Conservation (phyloP, 2,113 vertebrate genomes). For the Emydura subglobosa region DNA sequence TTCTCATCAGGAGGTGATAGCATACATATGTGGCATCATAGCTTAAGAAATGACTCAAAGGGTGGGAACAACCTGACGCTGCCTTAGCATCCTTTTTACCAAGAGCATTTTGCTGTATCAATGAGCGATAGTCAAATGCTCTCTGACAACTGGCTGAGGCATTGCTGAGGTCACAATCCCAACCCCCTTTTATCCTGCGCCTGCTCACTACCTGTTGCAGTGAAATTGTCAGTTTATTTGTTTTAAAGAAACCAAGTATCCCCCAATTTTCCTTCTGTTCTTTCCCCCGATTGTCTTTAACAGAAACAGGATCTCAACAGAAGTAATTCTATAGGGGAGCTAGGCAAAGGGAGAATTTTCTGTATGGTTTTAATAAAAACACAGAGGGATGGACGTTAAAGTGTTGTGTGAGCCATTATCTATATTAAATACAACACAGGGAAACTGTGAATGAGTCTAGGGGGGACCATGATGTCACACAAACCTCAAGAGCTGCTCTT, state of each 20-base stretch:
- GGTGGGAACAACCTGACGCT: neutral
- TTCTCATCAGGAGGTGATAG: neutral
- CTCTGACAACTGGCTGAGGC: neutral
- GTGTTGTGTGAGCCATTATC: slow-evolving; percentile 76
- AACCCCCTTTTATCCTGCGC: neutral
- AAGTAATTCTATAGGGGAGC: slow-evolving; percentile 68
- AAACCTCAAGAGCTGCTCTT: slow-evolving; percentile 45
- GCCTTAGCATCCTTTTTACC: neutral
- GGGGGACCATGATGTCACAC: slow-evolving; percentile 65
- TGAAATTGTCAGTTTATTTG: neutral
- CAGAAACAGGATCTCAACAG: slow-evolving; percentile 67
- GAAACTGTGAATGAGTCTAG: slow-evolving; percentile 71
- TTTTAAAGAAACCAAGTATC: neutral
- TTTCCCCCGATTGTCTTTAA: slow-evolving; percentile 67
- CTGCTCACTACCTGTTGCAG: neutral
- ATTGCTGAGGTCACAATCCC: rapidly evolving
- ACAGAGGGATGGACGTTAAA: slow-evolving; percentile 72
- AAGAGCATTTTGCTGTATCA: neutral
- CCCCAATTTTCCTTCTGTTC: neutral
- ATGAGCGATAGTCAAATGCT: rapidly evolving
- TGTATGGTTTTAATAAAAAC: slow-evolving; percentile 78
- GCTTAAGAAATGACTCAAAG: neutral
- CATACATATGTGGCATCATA: neutral
- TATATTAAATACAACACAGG: slow-evolving; percentile 72
- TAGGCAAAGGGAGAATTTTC: slow-evolving; percentile 66